Conservation (phyloP, 2,888 invertebrate species). For the Hypsopygia costalis region DNA sequence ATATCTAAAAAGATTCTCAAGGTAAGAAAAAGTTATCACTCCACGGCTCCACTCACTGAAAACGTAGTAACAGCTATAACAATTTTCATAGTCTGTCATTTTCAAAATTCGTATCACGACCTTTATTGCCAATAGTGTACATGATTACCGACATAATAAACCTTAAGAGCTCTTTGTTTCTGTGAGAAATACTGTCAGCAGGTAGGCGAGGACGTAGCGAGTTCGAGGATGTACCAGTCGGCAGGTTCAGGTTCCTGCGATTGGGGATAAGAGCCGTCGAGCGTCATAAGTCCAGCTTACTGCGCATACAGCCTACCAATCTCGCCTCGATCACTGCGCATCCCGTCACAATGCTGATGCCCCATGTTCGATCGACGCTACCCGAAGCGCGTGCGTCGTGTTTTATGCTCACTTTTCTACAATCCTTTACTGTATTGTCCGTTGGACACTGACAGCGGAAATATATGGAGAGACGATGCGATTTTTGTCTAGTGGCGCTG, state of each 20-base stretch:
- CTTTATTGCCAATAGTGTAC: neutral
- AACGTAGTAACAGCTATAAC: too few relatives aligned
- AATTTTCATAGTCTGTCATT: neutral
- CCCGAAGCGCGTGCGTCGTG: conserved; percentile 58
- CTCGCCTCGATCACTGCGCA: conserved; percentile 48
- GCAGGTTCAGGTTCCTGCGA: conserved; percentile 56
- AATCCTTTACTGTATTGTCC: conserved; percentile 65
- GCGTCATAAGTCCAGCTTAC: conserved; percentile 21
- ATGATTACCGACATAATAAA: conserved; percentile 53
- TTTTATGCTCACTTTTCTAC: conserved; percentile 70
- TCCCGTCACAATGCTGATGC: conserved; percentile 48
- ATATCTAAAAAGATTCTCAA: too few relatives aligned
- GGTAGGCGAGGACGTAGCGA: conserved; percentile 38
- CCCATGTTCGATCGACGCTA: conserved; percentile 47
- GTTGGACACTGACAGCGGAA: conserved; percentile 54
- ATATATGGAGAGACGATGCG: conserved; percentile 65
- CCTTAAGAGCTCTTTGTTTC: conserved; percentile 73
- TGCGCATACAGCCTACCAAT: conserved; percentile 54
- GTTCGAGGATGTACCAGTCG: conserved; percentile 35
- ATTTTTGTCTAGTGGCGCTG: conserved; percentile 74
- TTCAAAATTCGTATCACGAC: neutral
- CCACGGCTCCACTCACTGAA: too few relatives aligned
- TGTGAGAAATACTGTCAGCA: conserved; percentile 65
- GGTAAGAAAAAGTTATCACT: too few relatives aligned
- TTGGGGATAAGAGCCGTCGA: conserved; percentile 59